Base-by-base conservation (phyloP, 2,797 vertebrate species). In the Lepus townsendii region DNA sequence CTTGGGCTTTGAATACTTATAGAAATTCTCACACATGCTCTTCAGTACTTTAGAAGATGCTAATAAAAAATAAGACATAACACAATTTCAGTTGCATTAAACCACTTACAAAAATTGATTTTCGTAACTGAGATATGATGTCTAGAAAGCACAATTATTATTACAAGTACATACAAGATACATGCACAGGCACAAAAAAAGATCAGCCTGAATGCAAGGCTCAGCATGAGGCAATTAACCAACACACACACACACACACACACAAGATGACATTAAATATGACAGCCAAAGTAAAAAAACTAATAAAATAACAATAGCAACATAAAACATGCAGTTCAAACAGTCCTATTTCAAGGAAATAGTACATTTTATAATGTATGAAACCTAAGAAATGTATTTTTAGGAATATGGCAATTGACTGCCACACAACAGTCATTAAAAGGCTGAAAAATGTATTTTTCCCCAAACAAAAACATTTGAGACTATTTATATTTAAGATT, bases 11-110 rank as follows among this genome's bases (percentile, higher is more conserved):
- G 99, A 99, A 93, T 99, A 99, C 97, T 99, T 99, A 83, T 99
- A 99, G 97, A 99, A 99, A 96, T 98, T 99, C 97, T 99, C 99
- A 98, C 99, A 99, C 99, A 99, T 99, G 89, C 98, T 99, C 97
- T 99, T 98, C 95, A 99, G 96, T 5, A 99, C 99, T 98, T 99
- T 99, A 27, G 99, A 99, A 85, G 99, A 99, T 47, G 99, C 99
- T 99, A 97, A 78, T 95, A 0, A 83, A 84, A 95, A 88, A 93
- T 10, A 96, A 92, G 77, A 85, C 71, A 79, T 77, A 94, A 79
- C 9, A 82, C 54, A 73, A 91, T 8, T 84, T 91, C 82, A 82
- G 88, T 11, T 42, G 80, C 38, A 77, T 54, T 66, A 91, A 87
- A 77, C 1, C 24, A 91, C 13, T 69, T 63, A 38, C 3, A 72